phyloP scores from a whole-genome alignment of 2,888 invertebrate species.

The Stenoptilia bipunctidactyla region DNA sequence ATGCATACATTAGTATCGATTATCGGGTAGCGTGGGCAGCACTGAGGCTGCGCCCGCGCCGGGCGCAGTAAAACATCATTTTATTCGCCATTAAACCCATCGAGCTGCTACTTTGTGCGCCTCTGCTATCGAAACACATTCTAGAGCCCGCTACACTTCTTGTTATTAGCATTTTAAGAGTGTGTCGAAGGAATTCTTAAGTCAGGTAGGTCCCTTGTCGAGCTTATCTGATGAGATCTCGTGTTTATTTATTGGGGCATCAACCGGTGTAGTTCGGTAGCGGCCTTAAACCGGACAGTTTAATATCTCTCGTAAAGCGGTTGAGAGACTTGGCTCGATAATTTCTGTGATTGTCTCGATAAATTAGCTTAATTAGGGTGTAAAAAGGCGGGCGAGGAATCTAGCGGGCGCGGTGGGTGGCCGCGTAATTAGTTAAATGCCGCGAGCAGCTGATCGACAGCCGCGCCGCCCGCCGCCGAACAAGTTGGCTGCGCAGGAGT shows the following conservation, averaged over 20 bases:
- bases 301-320: conserved; percentile 61
- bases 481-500: too few species aligned
- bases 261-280: conserved; percentile 59
- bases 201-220: neutral
- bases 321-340: conserved; percentile 39
- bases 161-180: conserved; percentile 40
- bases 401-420: conserved; percentile 61
- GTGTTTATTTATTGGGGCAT: conserved; percentile 56
- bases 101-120: conserved; percentile 34
- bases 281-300: conserved; percentile 50
- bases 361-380: conserved; percentile 70
- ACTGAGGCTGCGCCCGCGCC: too few species aligned
- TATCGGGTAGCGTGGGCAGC: too few species aligned
- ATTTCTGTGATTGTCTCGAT: conserved; percentile 65
- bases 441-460: neutral
- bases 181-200: conserved; percentile 39
- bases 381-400: conserved; percentile 57
- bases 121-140: conserved; percentile 36
- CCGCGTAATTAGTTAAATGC: conserved; percentile 13
- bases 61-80: conserved; percentile 5
- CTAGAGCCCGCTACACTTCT: conserved; percentile 22
- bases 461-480: neutral
- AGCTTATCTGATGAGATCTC: conserved; percentile 42
- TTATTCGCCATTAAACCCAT: conserved; percentile 41
- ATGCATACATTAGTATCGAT: too few species aligned